Base-by-base conservation (phyloP, 2,888 invertebrate genomes). In the Sericinus montela region DNA sequence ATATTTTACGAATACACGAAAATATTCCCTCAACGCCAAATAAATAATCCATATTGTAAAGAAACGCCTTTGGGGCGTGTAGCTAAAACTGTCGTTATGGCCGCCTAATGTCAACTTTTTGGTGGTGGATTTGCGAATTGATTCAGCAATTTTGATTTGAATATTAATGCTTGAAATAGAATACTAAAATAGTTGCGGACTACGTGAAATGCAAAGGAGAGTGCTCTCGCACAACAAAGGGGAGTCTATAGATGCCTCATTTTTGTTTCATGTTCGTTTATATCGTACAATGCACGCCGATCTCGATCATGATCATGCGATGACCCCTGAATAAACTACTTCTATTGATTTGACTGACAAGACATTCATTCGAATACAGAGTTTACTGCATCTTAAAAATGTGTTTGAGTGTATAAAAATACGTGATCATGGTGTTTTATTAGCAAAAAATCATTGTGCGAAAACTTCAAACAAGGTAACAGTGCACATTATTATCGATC, bases 181-280 rank as follows among this genome's bases (percentile, higher is more conserved):
- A 69, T 72, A 67, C 55, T 64, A 65, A 57, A 59, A 70, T 69
- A 72, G 77, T 75, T 80, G 65, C 65, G 63, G 70, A 65, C 71
- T 58, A 73, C 81, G 85, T 86, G 87, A 86, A 79, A 88, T 88
- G 85, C 87, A 87, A 85, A 88, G 87, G 75, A 86, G 82, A 72
- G 78, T 80, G 75, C 76, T 78, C 80, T 80, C 84, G 69, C 80
- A 82, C 67, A 80, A 77, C 60, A 88, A 88, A 88, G 87, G 88
- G 72, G 79, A 85, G 86, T 86, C 66, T 49, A 67, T 65, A 65
- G 65, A 76, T 69, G 61, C 51, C 54, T 60, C 53, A 57, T 59
- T 54, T 58, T 62, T 45, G 49, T 55, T 48, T 53, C 54, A 52
- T 61, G 48, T 54, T 41, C 51, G 48, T 59, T 57, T 55, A 45